These are phyloP conservation scores for Sesamia inferens DNA, from an alignment of 2,888 invertebrate species.

Conservation along the genomic window DNA sequence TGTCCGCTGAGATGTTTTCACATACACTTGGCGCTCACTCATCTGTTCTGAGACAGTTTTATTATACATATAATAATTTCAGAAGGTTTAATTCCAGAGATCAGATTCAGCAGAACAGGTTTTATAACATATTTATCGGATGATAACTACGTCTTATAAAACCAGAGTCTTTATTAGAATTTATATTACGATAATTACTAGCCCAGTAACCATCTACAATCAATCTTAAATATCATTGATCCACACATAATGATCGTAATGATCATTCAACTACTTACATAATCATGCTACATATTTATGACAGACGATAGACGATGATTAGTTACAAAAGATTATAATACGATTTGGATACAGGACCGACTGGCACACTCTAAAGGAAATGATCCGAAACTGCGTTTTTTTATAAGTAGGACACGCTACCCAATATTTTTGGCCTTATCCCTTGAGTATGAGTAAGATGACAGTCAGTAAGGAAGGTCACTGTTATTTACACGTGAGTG, in stretches of 20 bases:
- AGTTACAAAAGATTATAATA: not conserved
- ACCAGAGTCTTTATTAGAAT: no score
- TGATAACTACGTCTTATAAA: not conserved
- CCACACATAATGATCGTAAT: not conserved
- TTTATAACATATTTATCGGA: not conserved
- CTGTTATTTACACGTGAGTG: not conserved
- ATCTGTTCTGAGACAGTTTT: not conserved
- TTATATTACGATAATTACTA: not conserved
- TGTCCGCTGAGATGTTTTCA: constrained; percentile 1
- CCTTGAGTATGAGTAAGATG: not conserved
- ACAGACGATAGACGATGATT: not conserved
- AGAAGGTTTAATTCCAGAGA: not conserved
- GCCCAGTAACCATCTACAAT: not conserved
- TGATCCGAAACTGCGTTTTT: not conserved
- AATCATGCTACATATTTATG: not conserved
- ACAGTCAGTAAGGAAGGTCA: not conserved
- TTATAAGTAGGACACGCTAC: not conserved
- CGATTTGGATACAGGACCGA: not conserved
- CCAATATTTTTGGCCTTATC: not conserved
- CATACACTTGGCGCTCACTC: not conserved
- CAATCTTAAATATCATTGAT: not conserved
- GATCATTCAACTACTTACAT: not conserved
- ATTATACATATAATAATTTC: not conserved
- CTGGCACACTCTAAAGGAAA: no score
- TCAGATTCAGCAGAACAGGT: not conserved